Evolutionary conservation across 1,140 invertebrate genomes (phyloP).

Genomic region (Branchinecta lynchi): DNA sequence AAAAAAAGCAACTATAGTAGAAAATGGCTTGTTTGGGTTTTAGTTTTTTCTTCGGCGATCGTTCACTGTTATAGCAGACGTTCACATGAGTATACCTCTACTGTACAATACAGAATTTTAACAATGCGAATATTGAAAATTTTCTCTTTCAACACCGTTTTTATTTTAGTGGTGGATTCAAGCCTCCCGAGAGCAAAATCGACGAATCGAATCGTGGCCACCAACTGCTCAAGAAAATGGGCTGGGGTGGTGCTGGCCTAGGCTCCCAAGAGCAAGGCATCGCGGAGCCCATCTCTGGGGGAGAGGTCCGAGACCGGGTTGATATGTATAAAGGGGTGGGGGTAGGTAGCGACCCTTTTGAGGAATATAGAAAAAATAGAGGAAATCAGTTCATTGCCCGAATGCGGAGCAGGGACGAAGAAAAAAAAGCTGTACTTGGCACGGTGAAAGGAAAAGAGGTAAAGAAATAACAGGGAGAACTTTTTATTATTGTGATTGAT

Average conservation of each 20-base stretch:
- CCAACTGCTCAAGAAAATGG: constrained; percentile 89
- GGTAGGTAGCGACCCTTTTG: constrained; percentile 78
- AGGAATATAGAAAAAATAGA: constrained; percentile 91
- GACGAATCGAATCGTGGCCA: constrained; percentile 87
- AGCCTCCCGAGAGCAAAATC: constrained; percentile 39
- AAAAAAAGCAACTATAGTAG: too few species aligned
- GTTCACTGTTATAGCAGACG: too few species aligned
- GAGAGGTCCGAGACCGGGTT: constrained; percentile 62
- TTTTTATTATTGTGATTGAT: too few species aligned
- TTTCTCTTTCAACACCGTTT: not conserved
- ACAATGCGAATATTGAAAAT: too few species aligned
- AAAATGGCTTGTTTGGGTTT: too few species aligned
- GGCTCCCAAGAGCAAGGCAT: constrained; percentile 87
- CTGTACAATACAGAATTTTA: too few species aligned
- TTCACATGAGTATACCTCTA: too few species aligned
- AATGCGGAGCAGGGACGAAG: constrained; percentile 82
- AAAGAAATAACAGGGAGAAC: not conserved
- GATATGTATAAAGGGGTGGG: constrained; percentile 89
- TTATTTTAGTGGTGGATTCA: constrained; percentile 29
- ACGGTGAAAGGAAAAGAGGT: not conserved
- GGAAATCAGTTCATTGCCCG: constrained; percentile 87
- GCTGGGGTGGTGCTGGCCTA: constrained; percentile 71
- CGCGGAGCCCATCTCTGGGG: constrained; percentile 78
- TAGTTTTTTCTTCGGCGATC: too few species aligned
- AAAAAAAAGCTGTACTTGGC: constrained; percentile 28